Percentiles rank a stretch among this genome's conserved stretches.
phyloP scores from a whole-genome alignment of 2,113 vertebrate species.

The Triplophysa siluroides region DNA sequence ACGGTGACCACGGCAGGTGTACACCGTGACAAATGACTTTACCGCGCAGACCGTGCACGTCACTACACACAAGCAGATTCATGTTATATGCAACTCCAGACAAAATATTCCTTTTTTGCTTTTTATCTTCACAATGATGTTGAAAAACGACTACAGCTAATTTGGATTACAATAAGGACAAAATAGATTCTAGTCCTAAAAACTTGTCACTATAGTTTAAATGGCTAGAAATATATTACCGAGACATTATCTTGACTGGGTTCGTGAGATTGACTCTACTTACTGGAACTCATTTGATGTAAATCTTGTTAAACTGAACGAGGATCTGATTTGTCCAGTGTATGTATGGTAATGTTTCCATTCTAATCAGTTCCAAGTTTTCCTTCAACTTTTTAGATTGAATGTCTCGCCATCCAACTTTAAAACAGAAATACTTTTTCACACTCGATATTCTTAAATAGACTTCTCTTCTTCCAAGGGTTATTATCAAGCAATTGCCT shows the following conservation, averaged over 20 bases:
- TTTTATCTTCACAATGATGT: no score
- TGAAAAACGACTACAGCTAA: no score
- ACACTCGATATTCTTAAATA: neutral
- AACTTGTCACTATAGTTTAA: no score
- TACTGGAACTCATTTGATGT: neutral
- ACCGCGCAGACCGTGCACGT: neutral
- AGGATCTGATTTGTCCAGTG: neutral
- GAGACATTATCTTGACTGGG: neutral
- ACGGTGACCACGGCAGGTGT: neutral
- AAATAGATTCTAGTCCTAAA: no score
- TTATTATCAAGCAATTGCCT: neutral
- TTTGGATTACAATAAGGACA: no score
- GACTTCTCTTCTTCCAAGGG: neutral
- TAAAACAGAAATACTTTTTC: slow-evolving; percentile 1
- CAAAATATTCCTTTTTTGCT: no score
- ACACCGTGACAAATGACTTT: slow-evolving; percentile 6
- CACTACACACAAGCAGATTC: neutral
- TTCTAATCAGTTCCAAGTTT: neutral
- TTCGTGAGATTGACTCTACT: neutral
- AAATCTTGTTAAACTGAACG: neutral
- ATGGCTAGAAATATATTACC: neutral
- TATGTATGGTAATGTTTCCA: slow-evolving; percentile 15
- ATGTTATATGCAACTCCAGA: no score
- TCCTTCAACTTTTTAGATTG: neutral
- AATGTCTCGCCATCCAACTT: neutral